phyloP scores from a whole-genome alignment of 2,797 vertebrate species.

The Acipenser transmontanus region DNA sequence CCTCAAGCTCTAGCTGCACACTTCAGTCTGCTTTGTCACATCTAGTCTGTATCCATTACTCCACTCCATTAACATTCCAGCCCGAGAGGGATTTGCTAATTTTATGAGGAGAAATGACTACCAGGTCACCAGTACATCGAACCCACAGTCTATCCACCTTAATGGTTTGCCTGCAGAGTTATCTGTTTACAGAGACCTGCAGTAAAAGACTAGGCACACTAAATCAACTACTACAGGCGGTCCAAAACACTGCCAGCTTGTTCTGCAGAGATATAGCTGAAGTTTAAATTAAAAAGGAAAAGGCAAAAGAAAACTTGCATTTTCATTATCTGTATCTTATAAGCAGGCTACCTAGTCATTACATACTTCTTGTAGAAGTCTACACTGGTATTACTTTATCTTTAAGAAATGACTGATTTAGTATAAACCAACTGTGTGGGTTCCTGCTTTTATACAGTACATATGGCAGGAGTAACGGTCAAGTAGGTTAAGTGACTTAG shows the following conservation, averaged over 20 bases:
- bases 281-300: no score
- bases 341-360: no score
- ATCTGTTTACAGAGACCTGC: constrained; percentile 41
- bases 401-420: no score
- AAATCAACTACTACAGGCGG: constrained; percentile 29
- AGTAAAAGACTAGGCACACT: constrained; percentile 26
- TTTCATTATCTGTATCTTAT: no score
- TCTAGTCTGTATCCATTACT: constrained; percentile 62
- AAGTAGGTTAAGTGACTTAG: neutral
- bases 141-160: constrained; percentile 34
- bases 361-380: no score
- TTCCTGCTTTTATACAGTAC: neutral
- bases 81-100: constrained; percentile 58
- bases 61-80: constrained; percentile 79
- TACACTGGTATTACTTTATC: no score
- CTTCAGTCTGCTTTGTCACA: constrained; percentile 31
- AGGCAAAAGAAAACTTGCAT: no score
- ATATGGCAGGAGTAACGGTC: no score
- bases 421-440: no score
- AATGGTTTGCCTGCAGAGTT: constrained; percentile 38
- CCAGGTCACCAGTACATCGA: constrained; percentile 36
- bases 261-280: no score
- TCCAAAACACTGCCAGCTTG: neutral
- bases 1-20: constrained; percentile 25
- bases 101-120: constrained; percentile 63